phyloP scores from a whole-genome alignment of 2,113 vertebrate genomes.

The Redunca redunca region DNA sequence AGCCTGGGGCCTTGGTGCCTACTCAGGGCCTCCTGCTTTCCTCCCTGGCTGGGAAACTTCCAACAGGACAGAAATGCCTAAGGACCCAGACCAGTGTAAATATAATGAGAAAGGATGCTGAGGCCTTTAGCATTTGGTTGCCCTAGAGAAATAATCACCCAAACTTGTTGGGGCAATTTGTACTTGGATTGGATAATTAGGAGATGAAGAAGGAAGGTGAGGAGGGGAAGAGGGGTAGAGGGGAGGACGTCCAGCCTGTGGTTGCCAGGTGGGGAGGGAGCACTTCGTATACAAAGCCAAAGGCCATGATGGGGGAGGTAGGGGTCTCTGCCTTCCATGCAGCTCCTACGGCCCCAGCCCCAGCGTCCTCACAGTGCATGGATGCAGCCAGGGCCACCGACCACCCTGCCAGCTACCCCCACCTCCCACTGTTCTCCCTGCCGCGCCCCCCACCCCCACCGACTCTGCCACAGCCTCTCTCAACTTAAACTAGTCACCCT shows the following conservation, averaged over 20 bases:
- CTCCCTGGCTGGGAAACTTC: background rate
- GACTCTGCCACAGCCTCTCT: background rate
- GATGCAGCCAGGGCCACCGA: background rate
- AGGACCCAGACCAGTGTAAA: background rate
- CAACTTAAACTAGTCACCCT: background rate
- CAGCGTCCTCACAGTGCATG: no score
- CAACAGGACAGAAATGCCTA: background rate
- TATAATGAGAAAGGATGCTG: background rate
- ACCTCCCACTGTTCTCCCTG: background rate
- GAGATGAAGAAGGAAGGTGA: background rate
- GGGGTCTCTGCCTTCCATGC: background rate
- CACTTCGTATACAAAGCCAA: background rate
- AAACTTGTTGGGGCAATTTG: background rate
- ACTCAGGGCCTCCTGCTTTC: background rate
- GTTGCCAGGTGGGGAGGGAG: background rate
- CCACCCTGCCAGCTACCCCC: background rate
- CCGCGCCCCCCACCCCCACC: background rate
- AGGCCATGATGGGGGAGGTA: background rate
- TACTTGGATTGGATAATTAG: constrained; percentile 16
- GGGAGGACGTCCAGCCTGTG: background rate
- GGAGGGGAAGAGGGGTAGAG: background rate
- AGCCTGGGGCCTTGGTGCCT: background rate
- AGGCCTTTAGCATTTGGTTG: background rate
- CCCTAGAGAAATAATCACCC: background rate
- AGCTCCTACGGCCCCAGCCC: background rate